A percentile compares a stretch with the other conserved stretches of the same genome.
Conservation (phyloP, 2,113 vertebrate genomes). For the Tenrec ecaudatus region DNA sequence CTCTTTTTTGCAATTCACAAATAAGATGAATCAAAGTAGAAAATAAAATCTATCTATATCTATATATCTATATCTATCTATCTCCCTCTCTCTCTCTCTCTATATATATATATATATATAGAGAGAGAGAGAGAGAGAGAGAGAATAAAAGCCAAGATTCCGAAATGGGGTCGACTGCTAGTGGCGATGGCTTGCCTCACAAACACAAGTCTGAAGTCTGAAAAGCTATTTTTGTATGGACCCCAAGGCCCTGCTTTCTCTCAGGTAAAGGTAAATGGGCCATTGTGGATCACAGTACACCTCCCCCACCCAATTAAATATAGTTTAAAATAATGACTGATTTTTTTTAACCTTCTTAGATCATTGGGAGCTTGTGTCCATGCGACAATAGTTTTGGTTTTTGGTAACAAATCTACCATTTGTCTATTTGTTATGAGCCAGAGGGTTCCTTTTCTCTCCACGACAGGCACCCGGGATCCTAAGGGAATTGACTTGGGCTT, state of each 20-base stretch:
- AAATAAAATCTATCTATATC: not conserved
- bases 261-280: slow-evolving; percentile 24
- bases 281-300: not conserved
- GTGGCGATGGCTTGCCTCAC: not conserved
- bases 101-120: too few relatives aligned
- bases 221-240: not conserved
- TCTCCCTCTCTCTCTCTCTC: too few relatives aligned
- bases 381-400: not conserved
- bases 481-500: not conserved
- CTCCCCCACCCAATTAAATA: not conserved
- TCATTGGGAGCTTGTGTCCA: not conserved
- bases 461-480: not conserved
- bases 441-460: not conserved
- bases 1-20: not conserved
- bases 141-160: not conserved
- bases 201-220: not conserved
- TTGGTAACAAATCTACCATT: not conserved
- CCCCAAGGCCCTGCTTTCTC: not conserved
- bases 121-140: not conserved
- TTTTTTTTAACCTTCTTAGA: slow-evolving; percentile 1
- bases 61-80: too few relatives aligned
- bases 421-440: not conserved
- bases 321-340: not conserved
- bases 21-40: slow-evolving; percentile 31
- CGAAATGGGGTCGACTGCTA: not conserved